Base-by-base conservation (phyloP, 2,113 vertebrate species). In the Mobula hypostoma region DNA sequence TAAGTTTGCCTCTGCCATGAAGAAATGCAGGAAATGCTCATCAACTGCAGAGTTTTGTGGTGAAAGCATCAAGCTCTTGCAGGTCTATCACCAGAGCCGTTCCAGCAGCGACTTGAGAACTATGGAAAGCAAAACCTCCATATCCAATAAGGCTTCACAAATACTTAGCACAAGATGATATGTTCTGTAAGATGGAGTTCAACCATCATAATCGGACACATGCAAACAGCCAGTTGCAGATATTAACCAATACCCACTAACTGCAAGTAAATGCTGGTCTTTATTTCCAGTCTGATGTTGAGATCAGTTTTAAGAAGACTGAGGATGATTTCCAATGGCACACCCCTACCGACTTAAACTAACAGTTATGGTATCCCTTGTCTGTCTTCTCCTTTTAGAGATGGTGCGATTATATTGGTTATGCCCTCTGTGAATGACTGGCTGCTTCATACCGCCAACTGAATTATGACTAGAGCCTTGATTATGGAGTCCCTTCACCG, bases 271-370 rank as follows among this genome's bases (percentile, higher is more conserved):
- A 95, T 90, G 97, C 97, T 96, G 97, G 96, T 97, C 96, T 96
- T 95, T 96, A 94, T 95, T 96, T 95, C 94, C 94, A 92, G 94
- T 91, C 0, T 68, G 95, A 95, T 94, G 95, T 96, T 96, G 95
- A 95, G 95, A 94, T 95, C 48, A 24, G 94, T 95, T 94, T 94
- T 94, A 17, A 94, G 24, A 40, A 80, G 70, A 95, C 66, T 94
- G 94, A 94, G 93, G 94, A 94, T 94, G 96, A 95, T 94, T 94
- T 56, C 83, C 90, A 94, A 74, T 97, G 70, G 19, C 70, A 76
- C 91, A 93, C 70, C 70, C 68, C 91, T 97, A 99, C 98, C 99
- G 98, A 97, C 98, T 99, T 96, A 99, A 98, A 95, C 98, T 98
- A 94, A 98, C 98, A 0, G 98, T 98, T 74, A 99, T 97, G 96